Percentiles rank a stretch among this genome's conserved stretches.
Evolutionary conservation across 2,797 vertebrate species (phyloP).

Genomic region (Sebastes paucispinis): DNA sequence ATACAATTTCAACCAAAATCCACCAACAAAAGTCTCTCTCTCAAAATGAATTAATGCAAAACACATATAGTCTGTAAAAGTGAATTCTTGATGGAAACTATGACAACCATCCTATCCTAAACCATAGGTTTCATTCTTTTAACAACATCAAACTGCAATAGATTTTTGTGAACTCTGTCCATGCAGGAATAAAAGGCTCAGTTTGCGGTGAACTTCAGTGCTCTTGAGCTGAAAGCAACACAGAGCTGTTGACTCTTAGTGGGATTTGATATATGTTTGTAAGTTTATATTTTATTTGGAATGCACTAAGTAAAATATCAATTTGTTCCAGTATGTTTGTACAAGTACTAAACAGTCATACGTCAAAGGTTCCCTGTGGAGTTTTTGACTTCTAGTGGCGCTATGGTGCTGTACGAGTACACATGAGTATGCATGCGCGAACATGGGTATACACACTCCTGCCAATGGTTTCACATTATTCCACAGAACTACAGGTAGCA

Average conservation of each 20-base stretch:
- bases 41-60: background rate
- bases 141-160: background rate
- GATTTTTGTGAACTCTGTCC: background rate
- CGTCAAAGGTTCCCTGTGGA: too few relatives aligned
- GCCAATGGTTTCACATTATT: too few relatives aligned
- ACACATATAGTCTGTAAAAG: background rate
- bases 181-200: background rate
- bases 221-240: background rate
- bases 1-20: background rate
- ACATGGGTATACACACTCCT: too few relatives aligned
- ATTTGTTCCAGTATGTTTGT: rapidly evolving
- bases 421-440: too few relatives aligned
- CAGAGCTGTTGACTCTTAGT: background rate
- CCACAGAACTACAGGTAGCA: too few relatives aligned
- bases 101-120: background rate
- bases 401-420: too few relatives aligned
- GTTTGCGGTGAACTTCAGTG: too few relatives aligned
- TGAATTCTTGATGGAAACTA: background rate
- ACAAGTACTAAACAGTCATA: rapidly evolving
- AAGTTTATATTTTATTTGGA: too few relatives aligned
- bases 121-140: background rate
- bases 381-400: too few relatives aligned
- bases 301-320: background rate
- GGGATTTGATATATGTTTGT: background rate
- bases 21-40: background rate